phyloP scores from a whole-genome alignment of 2,113 vertebrate species.

The Macrotis lagotis region DNA sequence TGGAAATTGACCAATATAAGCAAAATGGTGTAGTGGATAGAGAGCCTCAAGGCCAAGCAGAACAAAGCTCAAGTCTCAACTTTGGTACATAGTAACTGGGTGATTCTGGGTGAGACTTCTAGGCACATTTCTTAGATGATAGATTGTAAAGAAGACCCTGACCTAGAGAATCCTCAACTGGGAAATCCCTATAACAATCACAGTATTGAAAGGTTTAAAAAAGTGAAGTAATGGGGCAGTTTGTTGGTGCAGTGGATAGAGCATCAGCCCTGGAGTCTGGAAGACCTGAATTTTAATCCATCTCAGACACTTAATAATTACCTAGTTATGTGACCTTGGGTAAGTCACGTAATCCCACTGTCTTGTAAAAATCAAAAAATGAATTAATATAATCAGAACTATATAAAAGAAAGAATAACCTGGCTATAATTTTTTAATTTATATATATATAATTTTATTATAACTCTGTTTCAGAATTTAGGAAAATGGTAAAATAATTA shows the following conservation, averaged over 20 bases:
- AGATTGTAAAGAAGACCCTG: background rate
- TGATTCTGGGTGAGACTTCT: background rate
- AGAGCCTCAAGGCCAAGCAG: background rate
- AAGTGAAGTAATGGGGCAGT: background rate
- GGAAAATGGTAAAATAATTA: background rate
- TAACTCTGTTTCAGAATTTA: background rate
- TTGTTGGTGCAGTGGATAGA: no score
- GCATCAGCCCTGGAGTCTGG: no score
- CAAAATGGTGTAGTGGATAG: background rate
- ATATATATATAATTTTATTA: background rate
- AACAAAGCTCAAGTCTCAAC: background rate
- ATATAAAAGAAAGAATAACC: background rate
- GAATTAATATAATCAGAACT: background rate
- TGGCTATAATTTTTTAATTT: background rate
- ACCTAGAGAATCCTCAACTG: background rate
- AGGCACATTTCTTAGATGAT: background rate
- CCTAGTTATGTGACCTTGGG: no score
- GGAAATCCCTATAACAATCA: background rate
- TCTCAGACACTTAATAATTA: no score
- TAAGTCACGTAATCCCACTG: no score
- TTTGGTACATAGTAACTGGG: background rate
- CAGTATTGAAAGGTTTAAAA: background rate
- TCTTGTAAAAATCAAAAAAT: no score
- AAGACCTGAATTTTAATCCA: no score
- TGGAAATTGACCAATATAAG: background rate